A percentile compares a stretch with the other conserved stretches of the same genome.
Evolutionary conservation across 2,113 vertebrate species (phyloP).

Genomic region (Chroicocephalus ridibundus): DNA sequence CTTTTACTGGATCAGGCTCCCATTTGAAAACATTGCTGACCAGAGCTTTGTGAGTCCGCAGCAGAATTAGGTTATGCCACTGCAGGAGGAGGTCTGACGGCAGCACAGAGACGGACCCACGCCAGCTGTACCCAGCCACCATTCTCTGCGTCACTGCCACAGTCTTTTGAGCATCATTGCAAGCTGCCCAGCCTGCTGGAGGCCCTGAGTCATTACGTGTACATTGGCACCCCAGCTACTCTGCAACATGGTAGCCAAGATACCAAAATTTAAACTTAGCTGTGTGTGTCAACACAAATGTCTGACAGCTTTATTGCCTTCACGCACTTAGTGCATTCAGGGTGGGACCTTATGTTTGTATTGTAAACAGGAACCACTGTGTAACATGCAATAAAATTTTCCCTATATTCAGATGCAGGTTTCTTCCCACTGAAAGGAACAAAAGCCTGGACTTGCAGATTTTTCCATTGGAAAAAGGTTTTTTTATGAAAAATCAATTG

Average conservation of each 20-base stretch:
- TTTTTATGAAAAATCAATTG: background rate
- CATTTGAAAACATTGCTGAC: background rate
- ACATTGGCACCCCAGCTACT: background rate
- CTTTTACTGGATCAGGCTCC: background rate
- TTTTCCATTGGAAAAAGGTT: background rate
- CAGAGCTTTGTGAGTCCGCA: background rate
- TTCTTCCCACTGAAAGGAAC: slow-evolving; percentile 31
- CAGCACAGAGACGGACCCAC: background rate
- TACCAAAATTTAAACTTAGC: background rate
- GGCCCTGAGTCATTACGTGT: background rate
- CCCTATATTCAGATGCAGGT: background rate
- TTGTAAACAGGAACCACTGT: background rate
- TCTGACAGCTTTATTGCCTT: background rate
- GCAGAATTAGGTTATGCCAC: slow-evolving; percentile 16
- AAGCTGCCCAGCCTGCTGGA: background rate
- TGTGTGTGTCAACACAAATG: background rate
- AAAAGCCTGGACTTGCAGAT: background rate
- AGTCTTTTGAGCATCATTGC: background rate
- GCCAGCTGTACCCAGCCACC: background rate
- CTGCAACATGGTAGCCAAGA: background rate
- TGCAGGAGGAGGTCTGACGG: background rate
- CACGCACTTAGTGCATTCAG: background rate
- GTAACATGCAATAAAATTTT: slow-evolving; percentile 13
- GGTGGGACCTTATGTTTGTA: background rate
- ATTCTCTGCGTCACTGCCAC: background rate